Evolutionary conservation across 2,888 invertebrate species (phyloP), one percentile per base, ranked within the genome.

Genomic region (Xanthorhoe spadicearia): DNA sequence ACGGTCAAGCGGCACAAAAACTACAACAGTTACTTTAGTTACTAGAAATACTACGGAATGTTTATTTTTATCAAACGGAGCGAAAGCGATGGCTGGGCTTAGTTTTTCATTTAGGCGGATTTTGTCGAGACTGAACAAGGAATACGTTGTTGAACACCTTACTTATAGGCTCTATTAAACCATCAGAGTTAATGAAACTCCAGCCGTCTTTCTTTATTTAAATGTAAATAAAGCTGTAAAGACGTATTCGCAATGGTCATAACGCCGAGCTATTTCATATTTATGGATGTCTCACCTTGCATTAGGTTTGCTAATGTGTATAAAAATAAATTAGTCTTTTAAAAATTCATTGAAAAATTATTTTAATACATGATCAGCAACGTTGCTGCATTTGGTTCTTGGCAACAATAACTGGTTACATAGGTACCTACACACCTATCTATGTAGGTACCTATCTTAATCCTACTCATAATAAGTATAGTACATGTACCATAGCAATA

Each of bases 141-240:
- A 43, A 43, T 43, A 43, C 38, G 13, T 1, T 13, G 38, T 32
- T 43, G 38, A 43, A 43, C 38, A 43, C 38, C 38, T 43, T 43
- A 38, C 38, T 43, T 43, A 13, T 43, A 43, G 13, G 38, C 38
- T 43, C 15, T 48, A 70, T 58, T n/a, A 65, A 69, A 69, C 28
- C 52, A 63, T 48, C 19, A 32, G 10, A 56, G 57, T 23, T 23
- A 52, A 56, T 71, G 67, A 66, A 64, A 71, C 63, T 69, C 58
- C 46, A 64, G 43, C 69, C 73, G 73, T 79, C 78, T 75, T 71
- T 74, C 75, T 77, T 79, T 72, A 83, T 86, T 84, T 81, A 83
- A 83, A 85, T 85, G 83, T 81, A 83, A 84, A 84, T 84, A 81
- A 77, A 74, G 70, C 69, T 68, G 72, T 72, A 75, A 77, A 77